These are phyloP conservation scores for Aspiorhynchus laticeps DNA, from an alignment of 2,113 vertebrate genomes.

Conservation along the genomic window DNA sequence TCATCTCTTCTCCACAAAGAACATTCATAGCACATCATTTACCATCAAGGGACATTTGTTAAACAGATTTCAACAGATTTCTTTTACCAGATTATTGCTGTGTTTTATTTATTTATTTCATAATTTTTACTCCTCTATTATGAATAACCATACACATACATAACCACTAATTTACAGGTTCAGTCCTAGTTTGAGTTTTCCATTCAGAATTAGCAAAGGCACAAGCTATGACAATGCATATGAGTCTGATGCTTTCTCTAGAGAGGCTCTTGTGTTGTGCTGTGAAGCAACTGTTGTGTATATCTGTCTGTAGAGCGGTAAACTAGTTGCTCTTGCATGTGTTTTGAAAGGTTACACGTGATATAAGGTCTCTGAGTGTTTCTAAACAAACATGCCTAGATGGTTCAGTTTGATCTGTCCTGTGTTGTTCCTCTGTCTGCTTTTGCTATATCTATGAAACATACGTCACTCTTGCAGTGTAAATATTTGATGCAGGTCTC, in stretches of 20 bases:
- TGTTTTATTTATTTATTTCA: neutral
- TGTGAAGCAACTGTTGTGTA: neutral
- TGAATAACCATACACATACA: neutral
- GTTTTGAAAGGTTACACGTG: slow-evolving; percentile 30
- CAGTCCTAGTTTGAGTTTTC: neutral
- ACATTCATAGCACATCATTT: neutral
- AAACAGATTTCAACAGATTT: no score
- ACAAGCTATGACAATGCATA: neutral
- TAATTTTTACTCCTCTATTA: neutral
- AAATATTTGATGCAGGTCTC: slow-evolving; percentile 57
- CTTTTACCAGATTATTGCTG: neutral
- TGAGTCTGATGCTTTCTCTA: neutral
- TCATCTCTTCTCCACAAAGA: neutral
- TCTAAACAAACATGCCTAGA: slow-evolving; percentile 47
- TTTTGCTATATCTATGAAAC: slow-evolving; percentile 42
- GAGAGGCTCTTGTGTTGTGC: neutral
- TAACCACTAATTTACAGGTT: neutral
- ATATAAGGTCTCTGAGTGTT: slow-evolving; percentile 22
- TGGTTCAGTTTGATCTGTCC: slow-evolving; percentile 35
- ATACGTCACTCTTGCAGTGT: slow-evolving; percentile 50
- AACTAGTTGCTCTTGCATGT: neutral
- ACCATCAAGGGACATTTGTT: neutral
- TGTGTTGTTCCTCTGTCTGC: slow-evolving; percentile 30
- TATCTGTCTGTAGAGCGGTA: neutral
- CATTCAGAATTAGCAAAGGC: neutral